Evolutionary conservation across 1,140 invertebrate genomes (phyloP).

Genomic region (Macrobrachium nipponense): DNA sequence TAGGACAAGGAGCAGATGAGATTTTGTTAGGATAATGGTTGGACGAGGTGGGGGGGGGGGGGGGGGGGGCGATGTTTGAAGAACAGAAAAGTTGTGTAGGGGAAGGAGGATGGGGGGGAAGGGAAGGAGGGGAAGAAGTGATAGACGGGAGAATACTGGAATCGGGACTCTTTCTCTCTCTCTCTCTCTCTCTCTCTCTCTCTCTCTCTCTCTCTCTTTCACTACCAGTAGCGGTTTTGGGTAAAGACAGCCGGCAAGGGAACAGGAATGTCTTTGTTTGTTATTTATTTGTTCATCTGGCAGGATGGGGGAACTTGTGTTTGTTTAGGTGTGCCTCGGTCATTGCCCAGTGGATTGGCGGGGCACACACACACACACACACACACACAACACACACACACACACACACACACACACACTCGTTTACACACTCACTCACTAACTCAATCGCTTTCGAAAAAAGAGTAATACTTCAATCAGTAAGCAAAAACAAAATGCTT

Average conservation of each 20-base stretch:
- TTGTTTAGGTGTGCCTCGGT: conserved; percentile 1
- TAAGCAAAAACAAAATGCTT: not conserved
- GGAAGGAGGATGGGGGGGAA: not conserved
- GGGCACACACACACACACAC: not conserved
- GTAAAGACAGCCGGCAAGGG: conserved; percentile 20
- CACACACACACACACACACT: not conserved
- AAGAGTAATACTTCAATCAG: too few relatives aligned
- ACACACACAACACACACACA: not conserved
- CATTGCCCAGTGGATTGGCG: conserved; percentile 1
- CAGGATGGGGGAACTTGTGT: conserved; percentile 27
- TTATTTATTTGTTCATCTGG: conserved; percentile 57
- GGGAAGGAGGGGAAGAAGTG: not conserved
- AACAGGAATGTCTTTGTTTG: conserved; percentile 59
- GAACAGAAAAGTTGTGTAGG: not conserved
- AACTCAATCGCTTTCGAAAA: too few relatives aligned
- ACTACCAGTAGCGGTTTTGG: conserved; percentile 1
- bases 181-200: too few relatives aligned
- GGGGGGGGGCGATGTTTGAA: not conserved
- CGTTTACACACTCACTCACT: not conserved
- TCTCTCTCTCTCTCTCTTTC: too few relatives aligned
- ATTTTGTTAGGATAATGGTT: not conserved
- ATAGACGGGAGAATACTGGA: not conserved
- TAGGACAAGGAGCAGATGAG: not conserved
- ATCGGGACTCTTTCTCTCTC: too few relatives aligned
- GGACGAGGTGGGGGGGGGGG: conserved; percentile 1